These are phyloP conservation scores for Junonia oenone DNA, from an alignment of 2,888 invertebrate species.

Conservation along the genomic window DNA sequence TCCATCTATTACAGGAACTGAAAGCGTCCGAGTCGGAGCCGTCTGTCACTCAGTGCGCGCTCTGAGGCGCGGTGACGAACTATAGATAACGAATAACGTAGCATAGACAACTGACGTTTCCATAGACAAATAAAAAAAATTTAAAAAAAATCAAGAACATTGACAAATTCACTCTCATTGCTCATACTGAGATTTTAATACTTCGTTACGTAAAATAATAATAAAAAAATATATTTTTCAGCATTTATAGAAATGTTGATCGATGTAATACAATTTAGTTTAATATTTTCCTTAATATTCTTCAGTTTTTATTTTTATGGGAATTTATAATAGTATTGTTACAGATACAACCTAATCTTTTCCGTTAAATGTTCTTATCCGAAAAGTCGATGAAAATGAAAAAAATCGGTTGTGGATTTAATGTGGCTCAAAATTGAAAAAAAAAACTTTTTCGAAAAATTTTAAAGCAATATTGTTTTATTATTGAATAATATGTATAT, in stretches of 20 bases:
- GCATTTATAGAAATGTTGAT: not conserved
- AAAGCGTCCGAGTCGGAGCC: constrained; percentile 23
- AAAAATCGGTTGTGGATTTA: not conserved
- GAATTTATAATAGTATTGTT: too few relatives aligned
- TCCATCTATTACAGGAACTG: constrained; percentile 20
- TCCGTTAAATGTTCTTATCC: not conserved
- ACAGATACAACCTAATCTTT: not conserved
- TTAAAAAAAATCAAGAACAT: not conserved
- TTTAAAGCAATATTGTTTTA: not conserved
- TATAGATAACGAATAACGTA: not conserved
- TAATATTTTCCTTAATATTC: too few relatives aligned
- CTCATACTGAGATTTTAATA: not conserved
- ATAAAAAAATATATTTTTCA: not conserved
- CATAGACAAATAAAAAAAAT: not conserved
- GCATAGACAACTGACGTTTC: not conserved
- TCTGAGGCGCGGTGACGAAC: constrained; percentile 38
- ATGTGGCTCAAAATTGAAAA: not conserved
- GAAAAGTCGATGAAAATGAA: not conserved
- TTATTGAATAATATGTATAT: constrained; percentile 12
- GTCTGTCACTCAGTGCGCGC: constrained; percentile 36
- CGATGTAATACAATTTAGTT: too few relatives aligned
- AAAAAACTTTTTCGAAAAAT: not conserved
- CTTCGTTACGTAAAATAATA: not conserved
- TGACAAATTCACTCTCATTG: not conserved
- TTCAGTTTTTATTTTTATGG: too few relatives aligned